These are phyloP conservation scores for Gallirallus australis DNA, from an alignment of 2,797 vertebrate species.

Conservation along the genomic window DNA sequence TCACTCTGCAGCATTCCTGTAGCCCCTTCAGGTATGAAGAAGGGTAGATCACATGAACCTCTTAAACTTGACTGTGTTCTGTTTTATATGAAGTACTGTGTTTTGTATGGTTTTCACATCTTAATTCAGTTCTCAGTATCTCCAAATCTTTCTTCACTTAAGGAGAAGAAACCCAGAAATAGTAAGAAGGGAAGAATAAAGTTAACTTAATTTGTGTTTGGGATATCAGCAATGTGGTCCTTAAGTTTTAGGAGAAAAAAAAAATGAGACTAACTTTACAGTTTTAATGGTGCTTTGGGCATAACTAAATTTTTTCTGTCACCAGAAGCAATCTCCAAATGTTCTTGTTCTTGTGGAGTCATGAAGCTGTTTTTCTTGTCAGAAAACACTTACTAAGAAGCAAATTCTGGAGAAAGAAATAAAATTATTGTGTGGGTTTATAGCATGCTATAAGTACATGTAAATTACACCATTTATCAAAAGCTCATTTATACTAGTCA, in stretches of 20 bases:
- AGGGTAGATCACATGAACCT: neutral
- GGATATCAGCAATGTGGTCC: neutral
- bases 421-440: constrained; percentile 53
- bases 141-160: neutral
- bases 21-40: neutral
- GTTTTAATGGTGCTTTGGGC: neutral
- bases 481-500: constrained; percentile 29
- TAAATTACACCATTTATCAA: constrained; percentile 48
- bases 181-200: neutral
- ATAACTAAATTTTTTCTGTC: neutral
- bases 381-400: constrained; percentile 14
- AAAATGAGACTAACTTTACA: neutral
- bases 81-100: neutral
- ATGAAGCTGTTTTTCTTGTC: constrained; percentile 23
- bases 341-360: neutral
- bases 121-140: neutral
- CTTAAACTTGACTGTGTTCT: neutral
- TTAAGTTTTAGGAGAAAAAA: neutral
- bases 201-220: neutral
- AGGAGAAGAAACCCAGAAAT: neutral
- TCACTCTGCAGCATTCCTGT: too few relatives aligned
- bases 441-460: neutral
- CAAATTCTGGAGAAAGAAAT: constrained; percentile 33
- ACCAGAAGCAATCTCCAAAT: neutral
- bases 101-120: neutral